Evolutionary conservation across 1,140 invertebrate species (phyloP), one percentile per base, ranked within the genome.

Genomic region (Panagrolaimus sp.): DNA sequence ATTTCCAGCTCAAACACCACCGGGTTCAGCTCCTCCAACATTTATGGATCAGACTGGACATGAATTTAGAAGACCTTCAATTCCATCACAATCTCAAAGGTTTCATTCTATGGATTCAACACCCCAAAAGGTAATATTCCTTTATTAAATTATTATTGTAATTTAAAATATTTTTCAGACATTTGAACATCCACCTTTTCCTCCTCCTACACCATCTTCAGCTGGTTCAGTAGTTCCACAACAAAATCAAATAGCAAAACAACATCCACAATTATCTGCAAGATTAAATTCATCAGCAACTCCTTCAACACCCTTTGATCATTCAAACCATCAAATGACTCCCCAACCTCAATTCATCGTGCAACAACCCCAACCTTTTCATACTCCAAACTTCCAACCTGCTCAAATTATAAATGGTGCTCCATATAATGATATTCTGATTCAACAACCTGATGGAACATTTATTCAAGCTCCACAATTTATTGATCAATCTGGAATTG

Each of bases 221-320:
- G 52, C 28, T 24, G 21, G 21, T 28, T n/a, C 15, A n/a, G 17
- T 28, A 2, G 10, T 28, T 5, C 52, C 21, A 26, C 52, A 21
- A 1, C 52, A 58, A 58, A 58, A 28, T 58, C 21, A 21, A 12
- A 12, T 28, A 21, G 21, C 52, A 12, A 14, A 28, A 58, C 52
- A 58, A 58, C 52, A 58, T 17, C 52, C 52, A 1, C 52, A 58
- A 26, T 28, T 58, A n/a, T 58, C 52, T 21, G 52, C 52, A 28
- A 58, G 52, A 24, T 6, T 58, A 28, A 58, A 58, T 26, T 14
- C 12, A 58, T 28, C 52, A 21, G 5, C 52, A 58, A 58, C 17
- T 0, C 1, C 48, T 21, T 0, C 48, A 15, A 7, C 8, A 52
- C 17, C 8, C 14, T 55, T 55, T 21, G 12, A 26, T 58, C 21